Base-by-base conservation (phyloP, 2,797 vertebrate species). In the Diplodus sargus region DNA sequence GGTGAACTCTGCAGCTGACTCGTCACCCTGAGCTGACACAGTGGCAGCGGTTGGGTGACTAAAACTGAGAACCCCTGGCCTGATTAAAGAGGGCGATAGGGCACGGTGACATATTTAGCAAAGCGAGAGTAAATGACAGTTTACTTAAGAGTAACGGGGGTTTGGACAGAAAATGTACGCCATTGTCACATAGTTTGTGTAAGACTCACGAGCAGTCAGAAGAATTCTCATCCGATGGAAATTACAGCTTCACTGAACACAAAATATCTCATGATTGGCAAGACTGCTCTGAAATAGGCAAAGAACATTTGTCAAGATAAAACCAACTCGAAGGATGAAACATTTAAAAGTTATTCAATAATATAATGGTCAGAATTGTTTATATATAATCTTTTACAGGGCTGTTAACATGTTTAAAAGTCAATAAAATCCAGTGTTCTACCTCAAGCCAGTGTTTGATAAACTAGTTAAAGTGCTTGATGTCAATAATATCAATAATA, bases 1-100 rank as follows among this genome's bases (percentile, higher is more conserved):
- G 85, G 75, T 66, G 81, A 90, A 76, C 89, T 78, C 86, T 70
- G 86, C 82, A 58, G 82, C 80, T 65, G 85, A 88, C 83, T 89
- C 70, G 78, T 90, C 85, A 83, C 81, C 81, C 61, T 67, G 82
- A 78, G 78, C 34, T 70, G 79, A 78, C 78, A 71, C 77, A 63
- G 81, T 51, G 84, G 86, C 76, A 64, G 77, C 25, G 70, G 78
- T 85, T 68, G 28, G 64, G 65, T 14, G 82, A 65, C 69, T 72
- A 48, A 76, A 87, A 81, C 72, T 63, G 83, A 88, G 85, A 89
- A 67, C 70, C 61, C 30, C 54, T 54, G 22, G 68, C 17, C 85
- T 86, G 89, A 90, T 92, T 89, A 85, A 76, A 94, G 89, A 82
- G 47, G 61, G 54, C 51, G 78, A 75, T 43, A 4, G 62, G 59